Evolutionary conservation across 1,140 invertebrate genomes (phyloP), one percentile per base, ranked within the genome.

Genomic region (Brachystomella parvula): DNA sequence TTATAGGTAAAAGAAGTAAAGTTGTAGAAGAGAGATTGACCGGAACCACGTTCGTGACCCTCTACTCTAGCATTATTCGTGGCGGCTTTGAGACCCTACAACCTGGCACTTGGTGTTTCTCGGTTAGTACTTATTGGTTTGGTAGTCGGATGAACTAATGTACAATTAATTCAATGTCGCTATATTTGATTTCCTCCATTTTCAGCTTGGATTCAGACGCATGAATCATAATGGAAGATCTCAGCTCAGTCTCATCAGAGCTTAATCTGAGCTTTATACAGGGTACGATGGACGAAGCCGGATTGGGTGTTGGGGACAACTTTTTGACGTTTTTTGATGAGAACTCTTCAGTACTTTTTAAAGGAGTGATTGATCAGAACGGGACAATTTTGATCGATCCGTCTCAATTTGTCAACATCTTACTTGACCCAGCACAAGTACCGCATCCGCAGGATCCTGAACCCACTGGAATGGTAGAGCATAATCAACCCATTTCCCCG

Each of bases 361-460:
- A 69, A 63, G 65, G 65, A 26, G 47, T 72, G 15, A 32, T 70
- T 12, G 71, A 70, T 24, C 15, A 19, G 9, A 66, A 68, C 63
- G 65, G 65, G 12, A 29, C 56, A 12, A 19, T 68, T 19, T 59
- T 62, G 53, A 64, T 73, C 21, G 68, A 70, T 19, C 49, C 59
- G 21, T 47, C 61, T 19, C 64, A 67, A 33, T 65, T 66, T 57
- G 63, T 59, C 28, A 63, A 58, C 24, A 33, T 68, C 17, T 35
- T 70, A 57, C 56, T 66, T 31, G 67, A 72, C 15, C 59, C 53
- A 35, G 12, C 58, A 1, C 35, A 63, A 33, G 49, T 12, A n/a
- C 47, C 28, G 28, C 26, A 2, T 29, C 31, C 39, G 9, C 24
- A 49, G 24, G 30, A 9, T 9, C 15, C 28, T 61, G 47, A 30